Conservation (phyloP, 2,888 invertebrate species). For the Pyrrhosoma nymphula region DNA sequence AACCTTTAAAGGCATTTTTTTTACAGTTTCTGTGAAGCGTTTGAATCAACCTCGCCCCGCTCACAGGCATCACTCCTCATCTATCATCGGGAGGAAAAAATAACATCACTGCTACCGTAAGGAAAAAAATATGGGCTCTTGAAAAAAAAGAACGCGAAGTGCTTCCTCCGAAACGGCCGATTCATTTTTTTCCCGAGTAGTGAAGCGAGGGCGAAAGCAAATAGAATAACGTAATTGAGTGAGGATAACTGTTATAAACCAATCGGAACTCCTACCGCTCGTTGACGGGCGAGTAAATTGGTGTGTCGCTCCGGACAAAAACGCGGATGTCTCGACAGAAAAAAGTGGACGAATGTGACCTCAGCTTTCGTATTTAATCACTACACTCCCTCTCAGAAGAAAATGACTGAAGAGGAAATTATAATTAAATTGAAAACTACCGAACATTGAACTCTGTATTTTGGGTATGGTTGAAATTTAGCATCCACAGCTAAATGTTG, state of each 20-base stretch:
- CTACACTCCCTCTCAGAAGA: background rate
- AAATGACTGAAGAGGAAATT: background rate
- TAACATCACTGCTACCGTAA: background rate
- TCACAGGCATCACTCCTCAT: background rate
- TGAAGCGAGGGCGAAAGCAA: background rate
- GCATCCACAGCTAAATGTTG: no score
- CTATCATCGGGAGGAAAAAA: background rate
- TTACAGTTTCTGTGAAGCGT: background rate
- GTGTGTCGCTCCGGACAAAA: background rate
- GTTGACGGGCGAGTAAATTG: background rate
- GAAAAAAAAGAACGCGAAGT: background rate
- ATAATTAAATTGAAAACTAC: background rate
- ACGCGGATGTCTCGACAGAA: background rate
- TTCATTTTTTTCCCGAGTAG: background rate
- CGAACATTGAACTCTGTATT: background rate
- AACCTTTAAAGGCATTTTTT: slow-evolving; percentile 6
- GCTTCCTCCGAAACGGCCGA: background rate
- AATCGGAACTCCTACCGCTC: background rate
- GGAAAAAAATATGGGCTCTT: background rate
- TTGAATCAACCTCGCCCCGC: background rate
- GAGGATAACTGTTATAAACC: background rate
- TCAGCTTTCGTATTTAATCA: background rate
- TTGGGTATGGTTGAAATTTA: no score
- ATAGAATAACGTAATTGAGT: background rate
- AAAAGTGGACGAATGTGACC: background rate